These are phyloP conservation scores for Taurulus bubalis DNA, from an alignment of 2,113 vertebrate species.

Conservation along the genomic window DNA sequence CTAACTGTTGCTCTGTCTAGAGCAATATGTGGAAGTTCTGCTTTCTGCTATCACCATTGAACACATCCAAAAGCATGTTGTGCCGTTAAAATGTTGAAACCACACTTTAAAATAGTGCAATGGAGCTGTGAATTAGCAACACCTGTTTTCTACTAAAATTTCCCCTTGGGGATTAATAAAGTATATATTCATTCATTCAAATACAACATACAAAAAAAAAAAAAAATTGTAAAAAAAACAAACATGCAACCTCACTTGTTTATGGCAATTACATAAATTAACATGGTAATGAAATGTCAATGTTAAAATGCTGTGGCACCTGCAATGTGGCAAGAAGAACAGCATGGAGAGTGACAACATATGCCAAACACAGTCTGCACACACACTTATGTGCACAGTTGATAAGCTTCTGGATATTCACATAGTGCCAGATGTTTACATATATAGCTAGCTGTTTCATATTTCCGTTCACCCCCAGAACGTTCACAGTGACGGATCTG, in stretches of 20 bases:
- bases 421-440: conserved; percentile 64
- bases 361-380: conserved; percentile 44
- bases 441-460: conserved; percentile 33
- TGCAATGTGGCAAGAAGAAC: conserved; percentile 7
- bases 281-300: not conserved
- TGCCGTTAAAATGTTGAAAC: not conserved
- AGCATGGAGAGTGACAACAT: conserved; percentile 49
- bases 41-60: not conserved
- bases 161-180: no score
- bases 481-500: conserved; percentile 58
- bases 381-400: conserved; percentile 39
- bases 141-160: not conserved
- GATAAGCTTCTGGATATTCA: conserved; percentile 53
- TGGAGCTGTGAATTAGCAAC: not conserved
- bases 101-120: not conserved
- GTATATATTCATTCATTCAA: no score
- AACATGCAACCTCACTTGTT: not conserved
- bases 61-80: not conserved
- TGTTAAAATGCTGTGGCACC: conserved; percentile 28
- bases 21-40: no score
- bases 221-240: not conserved
- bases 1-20: not conserved
- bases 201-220: not conserved
- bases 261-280: conserved; percentile 20
- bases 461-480: conserved; percentile 35